phyloP scores from a whole-genome alignment of 2,888 invertebrate species.

The Empis livida region DNA sequence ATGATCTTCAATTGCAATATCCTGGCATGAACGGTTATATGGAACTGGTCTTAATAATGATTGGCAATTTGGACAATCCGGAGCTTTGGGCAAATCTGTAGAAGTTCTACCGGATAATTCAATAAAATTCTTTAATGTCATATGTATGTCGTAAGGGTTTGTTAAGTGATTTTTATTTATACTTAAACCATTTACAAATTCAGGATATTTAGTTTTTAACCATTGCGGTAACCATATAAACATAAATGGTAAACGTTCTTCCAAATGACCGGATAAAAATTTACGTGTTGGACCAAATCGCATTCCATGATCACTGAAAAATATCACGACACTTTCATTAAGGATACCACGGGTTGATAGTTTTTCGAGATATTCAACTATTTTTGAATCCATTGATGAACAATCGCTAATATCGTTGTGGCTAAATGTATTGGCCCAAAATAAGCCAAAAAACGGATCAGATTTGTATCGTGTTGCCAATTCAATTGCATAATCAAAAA shows the following conservation, averaged over 20 bases:
- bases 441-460: conserved; percentile 56
- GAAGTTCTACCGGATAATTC: conserved; percentile 38
- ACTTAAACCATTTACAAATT: conserved; percentile 42
- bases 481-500: conserved; percentile 54
- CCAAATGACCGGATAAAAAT: conserved; percentile 59
- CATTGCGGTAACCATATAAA: conserved; percentile 53
- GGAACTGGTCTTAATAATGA: conserved; percentile 48
- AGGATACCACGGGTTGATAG: conserved; percentile 46
- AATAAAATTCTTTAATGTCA: conserved; percentile 54
- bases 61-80: conserved; percentile 51
- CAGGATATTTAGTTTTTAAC: conserved; percentile 42
- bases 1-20: conserved; percentile 53
- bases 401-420: conserved; percentile 56
- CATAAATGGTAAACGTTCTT: conserved; percentile 62
- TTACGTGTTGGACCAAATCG: conserved; percentile 63
- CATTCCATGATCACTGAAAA: conserved; percentile 69
- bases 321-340: conserved; percentile 53
- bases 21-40: conserved; percentile 50
- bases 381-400: conserved; percentile 49
- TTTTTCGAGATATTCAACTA: conserved; percentile 45
- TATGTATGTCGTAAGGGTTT: conserved; percentile 62
- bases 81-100: conserved; percentile 27
- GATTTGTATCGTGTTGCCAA: conserved; percentile 49
- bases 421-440: conserved; percentile 68
- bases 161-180: conserved; percentile 52